Percentiles rank a stretch among this genome's conserved stretches.
These are phyloP conservation scores for Menidia beryllina DNA, from an alignment of 2,113 vertebrate species.

Conservation along the genomic window DNA sequence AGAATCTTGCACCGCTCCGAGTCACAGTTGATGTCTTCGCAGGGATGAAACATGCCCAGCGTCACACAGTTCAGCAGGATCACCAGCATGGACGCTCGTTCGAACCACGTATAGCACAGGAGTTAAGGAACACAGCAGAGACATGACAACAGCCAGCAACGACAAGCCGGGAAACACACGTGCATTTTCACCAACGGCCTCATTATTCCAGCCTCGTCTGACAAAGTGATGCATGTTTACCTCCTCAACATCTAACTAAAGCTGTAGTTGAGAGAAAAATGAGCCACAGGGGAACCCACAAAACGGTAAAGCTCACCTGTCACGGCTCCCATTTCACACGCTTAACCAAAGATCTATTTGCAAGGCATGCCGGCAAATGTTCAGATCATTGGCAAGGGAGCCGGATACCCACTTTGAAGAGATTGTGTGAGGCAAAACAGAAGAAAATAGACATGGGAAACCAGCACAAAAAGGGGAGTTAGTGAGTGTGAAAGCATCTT, in stretches of 20 bases:
- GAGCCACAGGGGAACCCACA: slow-evolving; percentile 5
- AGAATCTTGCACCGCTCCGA: slow-evolving; percentile 95
- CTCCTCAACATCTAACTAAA: slow-evolving; percentile 14
- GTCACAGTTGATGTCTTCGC: slow-evolving; percentile 92
- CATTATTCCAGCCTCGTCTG: slow-evolving; percentile 26
- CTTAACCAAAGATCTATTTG: slow-evolving; percentile 25
- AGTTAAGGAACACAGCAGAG: slow-evolving; percentile 86
- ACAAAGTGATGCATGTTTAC: slow-evolving; percentile 20
- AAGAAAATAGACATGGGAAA: not conserved
- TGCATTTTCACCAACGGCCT: slow-evolving; percentile 47
- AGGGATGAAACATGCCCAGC: slow-evolving; percentile 98
- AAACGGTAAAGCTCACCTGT: slow-evolving; percentile 4
- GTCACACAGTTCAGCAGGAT: slow-evolving; percentile 99
- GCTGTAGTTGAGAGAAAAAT: slow-evolving; percentile 3
- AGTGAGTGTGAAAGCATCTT: slow-evolving; percentile 11
- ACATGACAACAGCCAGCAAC: slow-evolving; percentile 1
- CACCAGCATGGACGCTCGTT: slow-evolving; percentile 97
- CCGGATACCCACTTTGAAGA: slow-evolving; percentile 12
- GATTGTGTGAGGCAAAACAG: not conserved
- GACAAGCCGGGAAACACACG: not conserved
- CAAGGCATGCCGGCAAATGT: slow-evolving; percentile 9
- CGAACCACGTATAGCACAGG: slow-evolving; percentile 89
- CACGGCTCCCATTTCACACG: slow-evolving; percentile 17
- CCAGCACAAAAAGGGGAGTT: not conserved
- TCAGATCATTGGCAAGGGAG: slow-evolving; percentile 1